These are phyloP conservation scores for Gonatopus flavifemur DNA, from an alignment of 1,140 invertebrate species.

Conservation along the genomic window DNA sequence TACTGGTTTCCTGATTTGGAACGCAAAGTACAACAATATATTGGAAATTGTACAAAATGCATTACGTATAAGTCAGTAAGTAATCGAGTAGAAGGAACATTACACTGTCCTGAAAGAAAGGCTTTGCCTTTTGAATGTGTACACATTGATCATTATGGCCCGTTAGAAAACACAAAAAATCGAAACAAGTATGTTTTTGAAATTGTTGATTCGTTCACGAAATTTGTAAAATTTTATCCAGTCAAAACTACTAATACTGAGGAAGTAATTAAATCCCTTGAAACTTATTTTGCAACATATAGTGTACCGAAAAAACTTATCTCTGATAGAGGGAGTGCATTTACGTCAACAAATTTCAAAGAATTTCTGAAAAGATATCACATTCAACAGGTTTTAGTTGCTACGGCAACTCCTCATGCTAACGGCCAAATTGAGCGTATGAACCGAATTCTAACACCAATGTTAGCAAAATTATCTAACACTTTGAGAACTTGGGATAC, in stretches of 20 bases:
- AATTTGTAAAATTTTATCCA: too few species aligned
- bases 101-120: too few species aligned
- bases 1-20: neutral
- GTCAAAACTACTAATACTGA: too few species aligned
- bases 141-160: too few species aligned
- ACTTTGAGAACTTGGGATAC: conserved; percentile 17
- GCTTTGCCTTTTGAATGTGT: too few species aligned
- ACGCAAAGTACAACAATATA: too few species aligned
- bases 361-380: conserved; percentile 8
- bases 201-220: too few species aligned
- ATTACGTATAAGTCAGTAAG: neutral
- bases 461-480: conserved; percentile 26
- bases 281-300: too few species aligned
- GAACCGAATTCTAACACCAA: conserved; percentile 32
- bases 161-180: neutral
- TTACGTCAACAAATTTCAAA: conserved; percentile 10
- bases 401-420: conserved; percentile 31
- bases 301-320: too few species aligned
- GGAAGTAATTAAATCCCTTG: too few species aligned
- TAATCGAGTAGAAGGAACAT: neutral
- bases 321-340: too few species aligned
- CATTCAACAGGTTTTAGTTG: conserved; percentile 18
- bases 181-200: neutral
- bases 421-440: conserved; percentile 37
- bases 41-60: neutral